Evolutionary conservation across 2,797 vertebrate species (phyloP).

Genomic region (Thalassophryne amazonica): DNA sequence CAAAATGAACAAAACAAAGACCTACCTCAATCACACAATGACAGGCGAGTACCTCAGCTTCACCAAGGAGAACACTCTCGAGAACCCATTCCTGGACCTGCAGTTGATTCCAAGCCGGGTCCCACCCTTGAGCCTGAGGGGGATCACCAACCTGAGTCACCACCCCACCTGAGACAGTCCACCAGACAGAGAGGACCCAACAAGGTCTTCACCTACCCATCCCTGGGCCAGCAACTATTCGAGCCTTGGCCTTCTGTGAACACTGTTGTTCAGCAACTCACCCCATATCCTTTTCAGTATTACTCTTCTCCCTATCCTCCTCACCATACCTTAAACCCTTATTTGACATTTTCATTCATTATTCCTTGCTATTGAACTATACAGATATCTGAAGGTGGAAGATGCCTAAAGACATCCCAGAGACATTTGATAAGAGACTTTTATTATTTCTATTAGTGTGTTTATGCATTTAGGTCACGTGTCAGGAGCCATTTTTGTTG

Average conservation of each 20-base stretch:
- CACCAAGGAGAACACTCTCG: neutral
- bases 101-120: no score
- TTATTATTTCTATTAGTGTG: no score
- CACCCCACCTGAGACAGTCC: neutral
- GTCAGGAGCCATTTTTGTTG: conserved; percentile 2
- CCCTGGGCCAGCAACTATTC: neutral
- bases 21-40: neutral
- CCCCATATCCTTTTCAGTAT: neutral
- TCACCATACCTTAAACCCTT: no score
- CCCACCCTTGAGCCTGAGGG: neutral
- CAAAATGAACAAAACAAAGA: neutral
- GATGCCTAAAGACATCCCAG: neutral
- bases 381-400: no score
- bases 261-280: neutral
- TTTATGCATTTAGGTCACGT: neutral
- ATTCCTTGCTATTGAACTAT: neutral
- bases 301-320: neutral
- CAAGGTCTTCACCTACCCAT: neutral
- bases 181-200: neutral
- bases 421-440: neutral
- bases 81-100: no score
- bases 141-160: neutral
- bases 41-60: neutral
- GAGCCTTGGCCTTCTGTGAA: neutral
- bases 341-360: neutral